Base-by-base conservation (phyloP, 2,888 invertebrate species). In the Galerucella nymphaeae region DNA sequence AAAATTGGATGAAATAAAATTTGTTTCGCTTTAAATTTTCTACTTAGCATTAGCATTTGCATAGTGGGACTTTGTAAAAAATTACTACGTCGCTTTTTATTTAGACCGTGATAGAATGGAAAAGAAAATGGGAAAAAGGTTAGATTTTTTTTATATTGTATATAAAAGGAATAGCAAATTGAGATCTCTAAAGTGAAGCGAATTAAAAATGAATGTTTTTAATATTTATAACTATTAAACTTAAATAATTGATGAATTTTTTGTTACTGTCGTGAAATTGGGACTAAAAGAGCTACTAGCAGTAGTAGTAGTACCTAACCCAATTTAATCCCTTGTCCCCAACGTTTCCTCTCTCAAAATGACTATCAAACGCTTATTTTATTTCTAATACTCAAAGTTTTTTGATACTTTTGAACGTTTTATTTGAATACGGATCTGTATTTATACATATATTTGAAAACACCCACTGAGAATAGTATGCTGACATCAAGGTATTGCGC, bases 401-500 rank as follows among this genome's bases (percentile, higher is more conserved):
- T n/a, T n/a, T n/a, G n/a, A n/a, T n/a, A n/a, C n/a, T n/a, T n/a
- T 14, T 14, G 4, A 13, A 53, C n/a, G 4, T 53, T 16, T 9
- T 8, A 53, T 16, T 16, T 10, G 2, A 18, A 18, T 53, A 53
- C 53, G 18, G 53, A 16, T 18, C 53, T 53, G 53, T 9, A 53
- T n/a, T 14, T n/a, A n/a, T n/a, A 48, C 6, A 48, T 18, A 16
- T 53, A 53, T 53, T 53, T 18, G 18, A 53, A 53, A 53, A 53
- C 53, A 53, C 53, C 53, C 53, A 53, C 53, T 16, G 53, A 53
- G 53, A 53, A 53, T 16, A 9, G 53, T 53, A 41, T 16, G 61
- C 41, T 38, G 53, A 65, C 65, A 64, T 63, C 68, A 72, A 72
- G 63, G 68, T 42, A 48, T 72, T 68, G 68, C 72, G 63, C 63